Base-by-base conservation (phyloP, 2,113 vertebrate genomes). In the Halichoeres trimaculatus region DNA sequence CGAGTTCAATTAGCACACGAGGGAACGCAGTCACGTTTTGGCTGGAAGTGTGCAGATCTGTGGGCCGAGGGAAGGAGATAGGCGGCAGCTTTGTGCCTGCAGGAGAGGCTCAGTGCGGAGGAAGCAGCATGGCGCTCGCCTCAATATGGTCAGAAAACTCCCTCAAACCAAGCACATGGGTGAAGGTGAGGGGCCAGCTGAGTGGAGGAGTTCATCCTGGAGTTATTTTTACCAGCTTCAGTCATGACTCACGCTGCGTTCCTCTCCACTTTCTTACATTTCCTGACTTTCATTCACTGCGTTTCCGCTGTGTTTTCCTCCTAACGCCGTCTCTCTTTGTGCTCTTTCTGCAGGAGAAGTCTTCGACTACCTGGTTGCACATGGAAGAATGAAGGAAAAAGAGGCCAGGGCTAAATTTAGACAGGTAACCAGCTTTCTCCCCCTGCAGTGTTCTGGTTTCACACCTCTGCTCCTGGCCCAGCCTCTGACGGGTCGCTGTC, bases 341-440 rank as follows among this genome's bases (percentile, higher is more conserved):
- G 0, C 72, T 48, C 66, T 5, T 83, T 78, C 90, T 93, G 59
- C 90, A 99, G 98, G 98, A 88, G 98, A 99, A 85, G 97, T 99
- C 47, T 99, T 99, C 79, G 97, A 99, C 94, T 99, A 99, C 94
- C 94, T 99, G 91, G 97, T 98, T 89, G 96, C 97, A 89, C 98
- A 99, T 91, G 98, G 98, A 95, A 95, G 98, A 94, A 99, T 99
- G 98, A 99, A 99, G 94, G 98, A 99, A 93, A 99, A 99, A 85
- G 98, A 99, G 94, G 97, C 98, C 91, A 96, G 98, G 93, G 94
- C 98, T 94, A 99, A 99, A 94, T 99, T 99, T 96, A 96, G 98
- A 96, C 98, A 99, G 96, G 97, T 99, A 96, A 89, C 75, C 63
- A 73, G 71, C 74, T 76, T 68, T 77, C 56, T 69, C 57, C 75